Evolutionary conservation across 2,888 invertebrate genomes (phyloP).

Genomic region (Metopia argyrocephala): DNA sequence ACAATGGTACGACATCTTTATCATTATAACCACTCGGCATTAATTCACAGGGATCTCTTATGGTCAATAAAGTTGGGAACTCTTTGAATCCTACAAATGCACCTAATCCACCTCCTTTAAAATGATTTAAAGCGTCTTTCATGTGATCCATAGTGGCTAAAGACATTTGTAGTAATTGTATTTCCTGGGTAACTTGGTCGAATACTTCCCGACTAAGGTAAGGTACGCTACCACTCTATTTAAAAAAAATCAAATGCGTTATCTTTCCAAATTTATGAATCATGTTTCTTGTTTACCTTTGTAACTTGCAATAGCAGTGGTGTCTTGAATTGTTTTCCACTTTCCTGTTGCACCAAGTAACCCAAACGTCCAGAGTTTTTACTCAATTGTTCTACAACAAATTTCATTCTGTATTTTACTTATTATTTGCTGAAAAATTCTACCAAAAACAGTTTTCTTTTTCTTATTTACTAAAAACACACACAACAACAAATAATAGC

Average conservation of each 20-base stretch:
- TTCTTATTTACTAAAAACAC: slow-evolving; percentile 14
- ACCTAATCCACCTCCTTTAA: slow-evolving; percentile 83
- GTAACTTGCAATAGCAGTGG: slow-evolving; percentile 88
- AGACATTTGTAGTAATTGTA: slow-evolving; percentile 85
- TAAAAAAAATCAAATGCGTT: not conserved
- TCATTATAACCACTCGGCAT: slow-evolving; percentile 87
- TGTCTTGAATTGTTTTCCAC: slow-evolving; percentile 83
- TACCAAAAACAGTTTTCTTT: not conserved
- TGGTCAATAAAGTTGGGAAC: slow-evolving; percentile 78
- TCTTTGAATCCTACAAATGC: slow-evolving; percentile 84
- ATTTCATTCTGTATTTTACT: slow-evolving; percentile 83
- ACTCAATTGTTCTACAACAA: slow-evolving; percentile 81
- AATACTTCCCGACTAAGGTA: slow-evolving; percentile 89
- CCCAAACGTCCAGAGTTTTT: slow-evolving; percentile 85
- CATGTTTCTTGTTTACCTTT: slow-evolving; percentile 66
- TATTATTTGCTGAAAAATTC: not conserved
- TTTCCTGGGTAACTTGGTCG: slow-evolving; percentile 81
- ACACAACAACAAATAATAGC: slow-evolving; percentile 49
- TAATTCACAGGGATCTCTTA: slow-evolving; percentile 83
- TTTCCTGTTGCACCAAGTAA: slow-evolving; percentile 80
- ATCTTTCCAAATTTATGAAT: not conserved
- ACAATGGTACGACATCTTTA: slow-evolving; percentile 85
- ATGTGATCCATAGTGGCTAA: slow-evolving; percentile 84
- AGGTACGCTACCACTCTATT: slow-evolving; percentile 88
- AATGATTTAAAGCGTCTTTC: slow-evolving; percentile 83